Evolutionary conservation across 2,797 vertebrate species (phyloP).

Genomic region (Stomatorhinus walkeri): DNA sequence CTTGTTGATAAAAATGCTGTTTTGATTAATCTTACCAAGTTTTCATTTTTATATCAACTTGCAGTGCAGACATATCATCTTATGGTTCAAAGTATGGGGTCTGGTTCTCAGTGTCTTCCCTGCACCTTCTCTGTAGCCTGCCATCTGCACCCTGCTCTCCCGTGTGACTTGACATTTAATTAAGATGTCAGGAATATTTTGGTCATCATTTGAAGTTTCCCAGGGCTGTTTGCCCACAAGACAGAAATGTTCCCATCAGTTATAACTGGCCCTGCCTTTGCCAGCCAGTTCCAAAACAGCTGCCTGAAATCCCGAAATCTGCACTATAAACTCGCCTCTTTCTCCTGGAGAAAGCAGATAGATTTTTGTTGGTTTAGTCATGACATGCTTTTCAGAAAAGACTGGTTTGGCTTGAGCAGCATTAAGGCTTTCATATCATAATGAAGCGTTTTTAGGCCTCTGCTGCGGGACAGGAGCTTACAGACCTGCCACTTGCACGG

Average conservation of each 20-base stretch:
- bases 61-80: constrained; percentile 58
- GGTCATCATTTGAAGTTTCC: constrained; percentile 43
- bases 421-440: background rate
- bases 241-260: constrained; percentile 44
- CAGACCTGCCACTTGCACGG: background rate
- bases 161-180: constrained; percentile 52
- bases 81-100: constrained; percentile 49
- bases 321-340: background rate
- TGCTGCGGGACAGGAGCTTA: background rate
- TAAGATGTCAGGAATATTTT: constrained; percentile 50
- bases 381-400: background rate
- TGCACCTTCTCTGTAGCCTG: constrained; percentile 37
- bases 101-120: constrained; percentile 25
- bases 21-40: constrained; percentile 58
- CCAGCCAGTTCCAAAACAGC: constrained; percentile 27
- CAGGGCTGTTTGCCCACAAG: constrained; percentile 42
- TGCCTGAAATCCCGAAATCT: background rate
- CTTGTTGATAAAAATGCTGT: constrained; percentile 42
- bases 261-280: constrained; percentile 30
- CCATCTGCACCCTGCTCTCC: constrained; percentile 39
- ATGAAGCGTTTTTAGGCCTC: background rate
- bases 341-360: background rate
- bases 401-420: background rate
- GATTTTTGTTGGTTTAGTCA: background rate
- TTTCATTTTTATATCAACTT: constrained; percentile 51